These are phyloP conservation scores for Melanotaenia parkinsoni DNA, from an alignment of 2,797 vertebrate genomes.

Conservation along the genomic window DNA sequence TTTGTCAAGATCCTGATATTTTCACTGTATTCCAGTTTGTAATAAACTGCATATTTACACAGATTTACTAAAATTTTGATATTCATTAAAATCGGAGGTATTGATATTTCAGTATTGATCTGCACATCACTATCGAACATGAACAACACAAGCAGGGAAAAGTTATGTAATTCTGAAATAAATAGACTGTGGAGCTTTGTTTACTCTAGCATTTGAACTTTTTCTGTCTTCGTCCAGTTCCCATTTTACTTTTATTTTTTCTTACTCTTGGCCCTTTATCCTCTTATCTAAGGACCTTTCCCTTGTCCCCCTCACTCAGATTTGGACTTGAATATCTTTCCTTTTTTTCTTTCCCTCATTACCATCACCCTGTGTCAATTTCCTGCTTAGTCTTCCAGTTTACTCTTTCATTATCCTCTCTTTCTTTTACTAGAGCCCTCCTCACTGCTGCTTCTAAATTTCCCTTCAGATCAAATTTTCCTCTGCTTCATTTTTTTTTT, in stretches of 20 bases:
- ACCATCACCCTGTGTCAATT: neutral
- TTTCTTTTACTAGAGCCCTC: neutral
- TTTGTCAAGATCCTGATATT: too few relatives aligned
- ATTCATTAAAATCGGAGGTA: too few relatives aligned
- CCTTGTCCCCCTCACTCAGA: too few relatives aligned
- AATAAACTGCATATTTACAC: too few relatives aligned
- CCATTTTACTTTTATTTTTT: too few relatives aligned
- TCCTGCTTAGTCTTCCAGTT: neutral
- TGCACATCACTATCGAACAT: too few relatives aligned
- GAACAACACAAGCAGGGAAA: neutral
- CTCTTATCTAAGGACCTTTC: neutral
- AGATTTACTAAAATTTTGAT: too few relatives aligned
- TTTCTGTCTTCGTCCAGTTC: too few relatives aligned
- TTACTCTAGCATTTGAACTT: too few relatives aligned
- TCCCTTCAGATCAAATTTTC: slow-evolving; percentile 7
- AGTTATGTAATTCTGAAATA: neutral
- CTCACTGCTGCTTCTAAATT: slow-evolving; percentile 6
- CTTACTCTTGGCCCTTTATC: neutral
- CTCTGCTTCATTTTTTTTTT: slow-evolving; percentile 23
- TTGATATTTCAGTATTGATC: too few relatives aligned
- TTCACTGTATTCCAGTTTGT: too few relatives aligned
- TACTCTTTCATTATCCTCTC: neutral
- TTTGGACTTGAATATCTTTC: too few relatives aligned
- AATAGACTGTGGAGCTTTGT: neutral
- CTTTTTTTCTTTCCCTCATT: neutral